These are phyloP conservation scores for Okamejei kenojei DNA, from an alignment of 2,797 vertebrate species.

Conservation along the genomic window DNA sequence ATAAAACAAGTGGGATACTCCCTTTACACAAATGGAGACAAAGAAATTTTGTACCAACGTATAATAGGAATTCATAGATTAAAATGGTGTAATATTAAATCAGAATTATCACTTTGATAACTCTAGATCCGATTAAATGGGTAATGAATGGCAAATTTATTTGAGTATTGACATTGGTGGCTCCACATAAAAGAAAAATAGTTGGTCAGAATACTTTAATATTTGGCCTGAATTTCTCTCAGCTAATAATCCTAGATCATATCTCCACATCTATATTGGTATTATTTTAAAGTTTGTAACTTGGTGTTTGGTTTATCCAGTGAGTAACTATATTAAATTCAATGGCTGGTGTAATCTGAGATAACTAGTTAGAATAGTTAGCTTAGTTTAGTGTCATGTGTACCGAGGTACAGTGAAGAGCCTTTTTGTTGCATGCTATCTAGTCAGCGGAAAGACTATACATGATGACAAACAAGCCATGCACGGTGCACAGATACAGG, in stretches of 20 bases:
- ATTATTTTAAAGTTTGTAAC: not conserved
- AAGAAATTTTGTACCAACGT: not conserved
- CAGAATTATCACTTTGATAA: not conserved
- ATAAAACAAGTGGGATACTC: not conserved
- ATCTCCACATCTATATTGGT: no score
- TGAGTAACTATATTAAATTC: not conserved
- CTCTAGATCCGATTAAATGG: not conserved
- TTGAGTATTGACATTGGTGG: not conserved
- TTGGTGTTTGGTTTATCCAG: not conserved
- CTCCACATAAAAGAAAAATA: not conserved
- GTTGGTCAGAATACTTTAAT: not conserved
- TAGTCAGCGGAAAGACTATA: no score
- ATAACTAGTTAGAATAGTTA: not conserved
- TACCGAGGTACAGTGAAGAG: no score
- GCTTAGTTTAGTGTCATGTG: no score
- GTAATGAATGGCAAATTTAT: not conserved
- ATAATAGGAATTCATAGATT: not conserved
- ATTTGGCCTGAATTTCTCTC: not conserved
- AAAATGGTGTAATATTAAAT: not conserved
- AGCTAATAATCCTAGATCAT: not conserved
- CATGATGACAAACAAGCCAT: no score
- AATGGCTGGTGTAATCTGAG: constrained; percentile 7
- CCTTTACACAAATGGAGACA: not conserved
- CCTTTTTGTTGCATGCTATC: no score
- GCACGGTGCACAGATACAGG: no score